These are phyloP conservation scores for Himalopsyche phryganea DNA, from an alignment of 1,140 invertebrate species.

Conservation along the genomic window DNA sequence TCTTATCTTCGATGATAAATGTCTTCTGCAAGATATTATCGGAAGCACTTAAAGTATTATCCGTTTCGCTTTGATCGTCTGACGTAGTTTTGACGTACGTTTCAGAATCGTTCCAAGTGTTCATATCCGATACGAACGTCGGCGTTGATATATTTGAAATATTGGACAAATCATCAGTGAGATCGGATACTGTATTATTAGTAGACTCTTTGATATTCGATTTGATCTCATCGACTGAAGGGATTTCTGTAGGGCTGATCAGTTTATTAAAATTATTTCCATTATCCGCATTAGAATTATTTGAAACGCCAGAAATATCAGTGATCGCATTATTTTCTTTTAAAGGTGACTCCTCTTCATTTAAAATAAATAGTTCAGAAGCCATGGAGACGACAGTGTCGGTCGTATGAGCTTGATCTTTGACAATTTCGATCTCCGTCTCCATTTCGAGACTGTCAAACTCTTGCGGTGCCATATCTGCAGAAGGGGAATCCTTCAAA, in stretches of 20 bases:
- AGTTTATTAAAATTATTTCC: too few species aligned
- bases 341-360: not conserved
- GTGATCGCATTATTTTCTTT: not conserved
- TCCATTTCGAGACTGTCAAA: not conserved
- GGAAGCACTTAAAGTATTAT: too few species aligned
- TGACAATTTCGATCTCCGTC: not conserved
- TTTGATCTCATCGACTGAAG: constrained; percentile 18
- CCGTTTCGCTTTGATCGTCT: too few species aligned
- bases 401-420: not conserved
- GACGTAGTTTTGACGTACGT: not conserved
- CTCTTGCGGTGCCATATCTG: too few species aligned
- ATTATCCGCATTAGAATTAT: not conserved
- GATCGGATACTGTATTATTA: constrained; percentile 21
- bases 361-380: too few species aligned
- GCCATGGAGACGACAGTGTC: too few species aligned
- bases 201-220: constrained; percentile 13
- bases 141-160: constrained; percentile 46
- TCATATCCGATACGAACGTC: constrained; percentile 46
- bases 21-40: too few species aligned
- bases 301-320: constrained; percentile 3
- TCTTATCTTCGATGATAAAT: too few species aligned
- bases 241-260: too few species aligned
- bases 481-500: too few species aligned
- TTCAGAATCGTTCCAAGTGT: constrained; percentile 46
- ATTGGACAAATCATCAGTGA: constrained; percentile 37